phyloP scores from a whole-genome alignment of 2,113 vertebrate species.

The Micromys minutus region DNA sequence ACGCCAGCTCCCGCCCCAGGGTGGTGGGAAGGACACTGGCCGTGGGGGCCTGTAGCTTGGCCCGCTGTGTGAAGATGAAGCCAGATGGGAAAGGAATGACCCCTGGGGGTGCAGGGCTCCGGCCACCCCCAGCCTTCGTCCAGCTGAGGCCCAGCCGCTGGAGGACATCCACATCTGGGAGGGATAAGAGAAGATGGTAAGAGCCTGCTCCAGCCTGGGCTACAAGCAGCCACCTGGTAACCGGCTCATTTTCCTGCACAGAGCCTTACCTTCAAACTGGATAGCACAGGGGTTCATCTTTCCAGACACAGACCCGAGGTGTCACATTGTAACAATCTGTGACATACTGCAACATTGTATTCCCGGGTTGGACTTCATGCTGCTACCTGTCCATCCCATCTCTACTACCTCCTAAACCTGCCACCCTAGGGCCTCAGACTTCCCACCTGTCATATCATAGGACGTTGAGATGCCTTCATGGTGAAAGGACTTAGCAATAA shows the following conservation, averaged over 20 bases:
- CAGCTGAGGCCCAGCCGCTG: constrained; percentile 93
- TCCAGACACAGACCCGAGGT: too few species aligned
- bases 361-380: neutral
- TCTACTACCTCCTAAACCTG: neutral
- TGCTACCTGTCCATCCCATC: neutral
- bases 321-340: neutral
- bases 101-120: constrained; percentile 85
- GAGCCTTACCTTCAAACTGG: too few species aligned
- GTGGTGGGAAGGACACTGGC: constrained; percentile 86
- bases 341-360: neutral
- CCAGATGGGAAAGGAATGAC: constrained; percentile 94
- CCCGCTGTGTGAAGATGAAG: constrained; percentile 93
- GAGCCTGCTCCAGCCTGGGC: neutral
- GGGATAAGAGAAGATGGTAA: constrained; percentile 19
- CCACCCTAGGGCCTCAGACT: neutral
- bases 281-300: too few species aligned
- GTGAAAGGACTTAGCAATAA: neutral
- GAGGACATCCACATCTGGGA: constrained; percentile 96
- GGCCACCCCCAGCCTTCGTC: constrained; percentile 81
- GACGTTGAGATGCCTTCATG: neutral
- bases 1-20: constrained; percentile 88
- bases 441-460: neutral
- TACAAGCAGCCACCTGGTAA: neutral
- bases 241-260: neutral
- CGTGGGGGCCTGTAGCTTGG: constrained; percentile 89